Percentiles rank a stretch among this genome's conserved stretches.
phyloP scores from a whole-genome alignment of 2,113 vertebrate species.

The Misgurnus anguillicaudatus region DNA sequence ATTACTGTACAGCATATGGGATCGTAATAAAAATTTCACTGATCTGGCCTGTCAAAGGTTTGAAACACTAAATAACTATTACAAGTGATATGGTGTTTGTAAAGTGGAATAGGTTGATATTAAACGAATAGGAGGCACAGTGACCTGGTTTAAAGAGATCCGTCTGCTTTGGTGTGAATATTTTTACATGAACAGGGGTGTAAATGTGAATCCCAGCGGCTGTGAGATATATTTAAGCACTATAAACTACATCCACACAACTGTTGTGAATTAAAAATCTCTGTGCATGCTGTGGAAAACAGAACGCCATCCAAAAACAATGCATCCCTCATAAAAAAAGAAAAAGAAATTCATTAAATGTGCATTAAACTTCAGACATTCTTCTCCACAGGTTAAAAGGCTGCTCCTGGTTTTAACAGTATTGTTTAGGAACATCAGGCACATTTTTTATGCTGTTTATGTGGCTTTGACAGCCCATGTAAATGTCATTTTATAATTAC shows the following conservation, averaged over 20 bases:
- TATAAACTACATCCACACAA: conserved; percentile 21
- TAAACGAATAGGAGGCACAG: background rate
- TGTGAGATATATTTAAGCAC: conserved; percentile 16
- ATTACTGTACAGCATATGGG: background rate
- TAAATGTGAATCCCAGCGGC: conserved; percentile 21
- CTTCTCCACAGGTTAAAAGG: conserved; percentile 19
- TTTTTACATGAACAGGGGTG: background rate
- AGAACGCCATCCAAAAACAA: conserved; percentile 33
- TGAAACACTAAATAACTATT: background rate
- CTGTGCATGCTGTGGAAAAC: conserved; percentile 13
- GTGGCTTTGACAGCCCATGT: background rate
- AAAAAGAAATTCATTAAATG: background rate
- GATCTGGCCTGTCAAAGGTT: background rate
- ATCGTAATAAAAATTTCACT: background rate
- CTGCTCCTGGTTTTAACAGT: background rate
- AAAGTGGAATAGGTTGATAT: background rate
- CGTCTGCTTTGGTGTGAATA: background rate
- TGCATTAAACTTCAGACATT: background rate
- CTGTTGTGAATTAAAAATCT: conserved; percentile 24
- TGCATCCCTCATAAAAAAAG: conserved; percentile 20
- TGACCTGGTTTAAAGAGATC: background rate
- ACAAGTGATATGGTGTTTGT: background rate
- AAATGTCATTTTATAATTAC: conserved; percentile 6
- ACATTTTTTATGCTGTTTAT: background rate
- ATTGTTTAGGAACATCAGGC: background rate